These are phyloP conservation scores for Bettongia penicillata DNA, from an alignment of 2,113 vertebrate species.

Conservation along the genomic window DNA sequence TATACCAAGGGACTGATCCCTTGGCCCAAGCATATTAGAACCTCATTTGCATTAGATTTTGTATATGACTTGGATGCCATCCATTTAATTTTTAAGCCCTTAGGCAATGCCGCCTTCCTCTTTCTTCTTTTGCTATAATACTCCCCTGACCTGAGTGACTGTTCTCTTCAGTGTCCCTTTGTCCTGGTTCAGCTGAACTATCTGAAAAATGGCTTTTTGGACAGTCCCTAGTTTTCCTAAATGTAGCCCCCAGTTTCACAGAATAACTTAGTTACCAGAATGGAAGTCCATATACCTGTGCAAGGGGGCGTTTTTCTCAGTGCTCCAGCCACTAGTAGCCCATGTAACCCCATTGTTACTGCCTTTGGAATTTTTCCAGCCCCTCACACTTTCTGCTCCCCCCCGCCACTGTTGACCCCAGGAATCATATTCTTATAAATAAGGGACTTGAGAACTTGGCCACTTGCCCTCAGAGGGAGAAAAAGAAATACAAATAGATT, in stretches of 20 bases:
- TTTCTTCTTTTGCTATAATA: neutral
- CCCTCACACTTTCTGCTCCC: neutral
- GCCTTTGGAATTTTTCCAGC: conserved; percentile 3
- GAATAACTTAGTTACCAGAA: neutral
- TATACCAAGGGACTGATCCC: neutral
- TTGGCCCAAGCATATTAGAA: neutral
- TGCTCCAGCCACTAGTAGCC: neutral
- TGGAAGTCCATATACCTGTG: neutral
- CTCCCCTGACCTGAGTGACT: neutral
- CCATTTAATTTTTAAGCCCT: conserved; percentile 3
- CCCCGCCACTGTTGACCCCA: neutral
- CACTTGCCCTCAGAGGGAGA: neutral
- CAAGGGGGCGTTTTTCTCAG: neutral
- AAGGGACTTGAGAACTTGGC: neutral
- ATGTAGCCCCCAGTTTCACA: neutral
- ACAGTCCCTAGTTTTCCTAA: neutral
- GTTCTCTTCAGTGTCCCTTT: neutral
- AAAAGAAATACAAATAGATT: neutral
- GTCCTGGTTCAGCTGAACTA: neutral
- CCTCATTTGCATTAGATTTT: neutral
- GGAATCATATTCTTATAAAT: neutral
- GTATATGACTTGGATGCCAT: neutral
- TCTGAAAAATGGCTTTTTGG: neutral
- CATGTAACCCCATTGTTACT: neutral
- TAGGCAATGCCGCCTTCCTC: neutral